Evolutionary conservation across 2,113 vertebrate genomes (phyloP).

Genomic region (Tachuris rubrigastra): DNA sequence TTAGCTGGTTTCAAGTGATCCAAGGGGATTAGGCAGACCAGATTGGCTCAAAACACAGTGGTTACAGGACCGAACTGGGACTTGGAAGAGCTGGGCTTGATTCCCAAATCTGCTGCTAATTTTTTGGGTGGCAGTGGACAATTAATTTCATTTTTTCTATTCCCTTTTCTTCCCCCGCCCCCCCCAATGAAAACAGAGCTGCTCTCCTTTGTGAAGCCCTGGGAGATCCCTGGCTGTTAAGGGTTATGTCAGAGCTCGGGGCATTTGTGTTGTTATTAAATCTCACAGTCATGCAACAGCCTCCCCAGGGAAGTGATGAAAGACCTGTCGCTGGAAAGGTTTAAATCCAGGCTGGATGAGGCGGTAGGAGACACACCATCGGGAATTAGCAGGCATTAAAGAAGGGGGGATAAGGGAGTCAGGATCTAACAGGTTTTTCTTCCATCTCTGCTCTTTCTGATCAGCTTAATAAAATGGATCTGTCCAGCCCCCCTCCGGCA

Average conservation of each 20-base stretch:
- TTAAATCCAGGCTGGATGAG: neutral
- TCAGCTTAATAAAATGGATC: conserved; percentile 8
- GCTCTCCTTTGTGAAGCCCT: neutral
- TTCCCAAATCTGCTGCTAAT: neutral
- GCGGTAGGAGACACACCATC: accelerated
- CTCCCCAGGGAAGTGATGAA: conserved; percentile 11
- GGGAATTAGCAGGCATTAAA: neutral
- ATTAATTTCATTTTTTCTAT: neutral
- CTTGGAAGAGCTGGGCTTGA: neutral
- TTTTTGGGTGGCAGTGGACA: neutral
- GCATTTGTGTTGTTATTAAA: conserved; percentile 6
- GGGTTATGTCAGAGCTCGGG: neutral
- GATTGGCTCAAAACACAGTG: neutral
- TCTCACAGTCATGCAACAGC: neutral
- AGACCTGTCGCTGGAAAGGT: neutral
- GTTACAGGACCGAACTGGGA: neutral
- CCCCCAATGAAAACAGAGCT: neutral
- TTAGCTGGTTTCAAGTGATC: neutral
- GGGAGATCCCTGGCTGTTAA: neutral
- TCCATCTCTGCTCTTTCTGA: neutral
- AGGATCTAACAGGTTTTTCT: conserved; percentile 48
- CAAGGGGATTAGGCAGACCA: neutral
- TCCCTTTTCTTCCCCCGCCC: neutral
- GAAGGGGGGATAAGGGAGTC: neutral
- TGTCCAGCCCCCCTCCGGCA: neutral